Percentiles rank a stretch among this genome's conserved stretches.
phyloP scores from a whole-genome alignment of 2,888 invertebrate species.

The Scaptomyza reducta region DNA sequence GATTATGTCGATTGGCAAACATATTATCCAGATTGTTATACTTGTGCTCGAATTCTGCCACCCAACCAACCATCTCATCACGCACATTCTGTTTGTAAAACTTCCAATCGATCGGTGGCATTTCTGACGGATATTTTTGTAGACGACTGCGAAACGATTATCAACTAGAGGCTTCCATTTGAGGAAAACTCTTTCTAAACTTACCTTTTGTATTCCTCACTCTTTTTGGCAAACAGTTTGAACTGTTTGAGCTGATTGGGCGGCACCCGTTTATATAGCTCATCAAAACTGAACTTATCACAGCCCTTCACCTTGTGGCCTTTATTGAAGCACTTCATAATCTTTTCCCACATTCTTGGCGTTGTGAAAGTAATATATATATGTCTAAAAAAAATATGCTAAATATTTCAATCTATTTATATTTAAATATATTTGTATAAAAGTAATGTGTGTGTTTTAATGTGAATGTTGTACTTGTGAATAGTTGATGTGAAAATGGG shows the following conservation, averaged over 20 bases:
- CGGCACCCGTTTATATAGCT: conserved; percentile 70
- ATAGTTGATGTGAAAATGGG: neutral
- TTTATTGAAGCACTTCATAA: conserved; percentile 52
- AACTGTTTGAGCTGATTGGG: conserved; percentile 66
- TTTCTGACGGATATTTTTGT: conserved; percentile 86
- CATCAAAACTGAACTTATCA: conserved; percentile 42
- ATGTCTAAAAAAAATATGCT: conserved; percentile 20
- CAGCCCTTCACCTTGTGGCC: conserved; percentile 17
- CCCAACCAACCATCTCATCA: conserved; percentile 90
- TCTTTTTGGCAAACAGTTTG: conserved; percentile 54
- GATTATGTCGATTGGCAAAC: conserved; percentile 58
- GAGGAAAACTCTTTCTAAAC: conserved; percentile 6
- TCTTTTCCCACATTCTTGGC: conserved; percentile 54
- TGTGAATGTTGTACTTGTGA: conserved; percentile 16
- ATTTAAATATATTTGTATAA: conserved; percentile 1
- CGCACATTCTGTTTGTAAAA: conserved; percentile 88
- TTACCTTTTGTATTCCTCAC: conserved; percentile 66
- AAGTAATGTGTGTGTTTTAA: conserved; percentile 29
- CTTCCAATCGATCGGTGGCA: conserved; percentile 93
- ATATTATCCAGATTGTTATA: conserved; percentile 85
- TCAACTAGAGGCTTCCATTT: neutral
- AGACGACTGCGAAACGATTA: conserved; percentile 57
- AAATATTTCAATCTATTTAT: conserved; percentile 4
- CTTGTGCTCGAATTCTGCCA: conserved; percentile 92
- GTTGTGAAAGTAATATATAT: neutral